Base-by-base conservation (phyloP, 1,140 invertebrate species). In the Hylaeus anthracinus region DNA sequence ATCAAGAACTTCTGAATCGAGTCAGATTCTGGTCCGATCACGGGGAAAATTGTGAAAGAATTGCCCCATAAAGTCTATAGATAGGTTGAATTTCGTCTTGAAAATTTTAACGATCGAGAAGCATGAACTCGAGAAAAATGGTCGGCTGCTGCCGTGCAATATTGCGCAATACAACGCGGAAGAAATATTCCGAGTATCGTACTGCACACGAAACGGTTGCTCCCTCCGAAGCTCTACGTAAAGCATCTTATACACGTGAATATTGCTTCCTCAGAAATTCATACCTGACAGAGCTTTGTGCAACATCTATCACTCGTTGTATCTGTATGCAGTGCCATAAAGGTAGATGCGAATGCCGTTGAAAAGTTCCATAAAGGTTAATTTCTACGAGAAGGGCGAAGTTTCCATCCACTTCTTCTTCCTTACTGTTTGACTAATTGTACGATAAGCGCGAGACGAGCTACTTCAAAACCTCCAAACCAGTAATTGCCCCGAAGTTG, bases 141-240 rank as follows among this genome's bases (percentile, higher is more conserved):
- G 6, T 45, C 41, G 26, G 51, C 10, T 10, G 55, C 45, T 8
- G 71, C 58, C 39, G n/a, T 64, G 65, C 41, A 82, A 85, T 60
- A 56, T 86, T 86, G 66, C 56, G 75, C 67, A 86, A 86, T 60
- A 67, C n/a, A 5, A 15, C 45, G 37, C 51, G 9, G 45, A 55
- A n/a, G 26, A 61, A 64, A 48, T 82, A 69, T 45, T 64, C 12
- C 41, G 6, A 14, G 12, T 15, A 4, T 12, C 45, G 10, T 14
- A 64, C 26, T 43, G 5, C 39, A 15, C 3, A 10, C 15, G 53
- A 37, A 26, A 14, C 15, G 12, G 14, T 53, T 48, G 56, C 66
- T 1, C n/a, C 9, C 37, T 5, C n/a, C 26, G n/a, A 9, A 12
- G 51, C 41, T 79, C 65, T 56, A 41, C n/a, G 51, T 9, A 51